Evolutionary conservation across 2,888 invertebrate genomes (phyloP).

Genomic region (Tillus elongatus): DNA sequence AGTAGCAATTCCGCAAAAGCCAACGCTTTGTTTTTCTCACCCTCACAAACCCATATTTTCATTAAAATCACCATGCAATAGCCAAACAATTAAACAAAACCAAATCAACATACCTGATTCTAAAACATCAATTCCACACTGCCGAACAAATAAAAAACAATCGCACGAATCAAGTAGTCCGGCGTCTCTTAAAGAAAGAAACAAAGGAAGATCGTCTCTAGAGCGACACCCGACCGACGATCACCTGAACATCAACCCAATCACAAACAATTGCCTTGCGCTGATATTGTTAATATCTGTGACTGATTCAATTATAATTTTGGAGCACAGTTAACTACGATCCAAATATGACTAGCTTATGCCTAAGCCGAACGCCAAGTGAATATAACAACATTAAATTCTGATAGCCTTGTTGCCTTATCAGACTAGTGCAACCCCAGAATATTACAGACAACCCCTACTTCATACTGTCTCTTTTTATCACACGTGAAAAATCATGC

Average conservation of each 20-base stretch:
- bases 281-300: conserved; percentile 45
- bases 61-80: no score
- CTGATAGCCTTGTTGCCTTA: conserved; percentile 45
- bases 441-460: conserved; percentile 14
- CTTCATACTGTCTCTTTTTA: conserved; percentile 18
- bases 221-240: conserved; percentile 17
- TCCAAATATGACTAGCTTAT: conserved; percentile 44
- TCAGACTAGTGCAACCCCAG: conserved; percentile 24
- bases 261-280: conserved; percentile 39
- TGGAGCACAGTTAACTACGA: conserved; percentile 40
- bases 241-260: conserved; percentile 29
- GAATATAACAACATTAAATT: conserved; percentile 46
- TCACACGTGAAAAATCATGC: conserved; percentile 10
- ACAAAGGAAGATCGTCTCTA: conserved; percentile 3
- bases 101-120: no score
- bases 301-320: conserved; percentile 45
- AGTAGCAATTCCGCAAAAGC: no score
- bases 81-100: no score
- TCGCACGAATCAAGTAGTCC: no score
- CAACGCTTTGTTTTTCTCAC: no score
- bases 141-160: no score
- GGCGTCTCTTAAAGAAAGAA: no score
- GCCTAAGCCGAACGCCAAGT: conserved; percentile 44
- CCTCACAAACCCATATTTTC: no score
- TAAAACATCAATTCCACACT: no score